Percentiles rank a stretch among this genome's conserved stretches.
phyloP scores from a whole-genome alignment of 2,888 invertebrate genomes.

The Calameuta idolon region DNA sequence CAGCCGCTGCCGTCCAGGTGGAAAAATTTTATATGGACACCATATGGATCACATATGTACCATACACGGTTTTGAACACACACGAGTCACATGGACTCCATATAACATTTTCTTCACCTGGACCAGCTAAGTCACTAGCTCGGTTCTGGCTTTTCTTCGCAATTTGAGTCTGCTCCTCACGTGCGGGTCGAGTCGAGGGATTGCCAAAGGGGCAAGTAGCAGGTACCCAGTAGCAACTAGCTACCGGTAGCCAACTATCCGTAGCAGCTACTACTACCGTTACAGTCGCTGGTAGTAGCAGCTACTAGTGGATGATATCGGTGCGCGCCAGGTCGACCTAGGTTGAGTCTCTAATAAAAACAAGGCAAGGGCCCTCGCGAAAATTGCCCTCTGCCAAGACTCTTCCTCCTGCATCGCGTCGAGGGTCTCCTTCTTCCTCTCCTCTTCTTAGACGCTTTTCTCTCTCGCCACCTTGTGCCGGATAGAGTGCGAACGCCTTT shows the following conservation, averaged over 20 bases:
- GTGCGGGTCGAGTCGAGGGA: conserved; percentile 14
- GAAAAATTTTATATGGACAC: too few relatives aligned
- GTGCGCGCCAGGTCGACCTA: conserved; percentile 1
- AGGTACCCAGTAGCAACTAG: neutral
- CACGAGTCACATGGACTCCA: too few relatives aligned
- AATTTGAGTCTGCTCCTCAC: conserved; percentile 16
- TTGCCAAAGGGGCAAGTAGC: neutral
- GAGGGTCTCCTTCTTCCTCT: conserved; percentile 21
- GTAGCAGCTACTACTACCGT: neutral
- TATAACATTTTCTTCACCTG: too few relatives aligned
- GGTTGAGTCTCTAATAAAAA: conserved; percentile 34
- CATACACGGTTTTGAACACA: too few relatives aligned
- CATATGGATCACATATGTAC: too few relatives aligned
- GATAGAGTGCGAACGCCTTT: neutral
- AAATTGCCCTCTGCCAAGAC: conserved; percentile 31
- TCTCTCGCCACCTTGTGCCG: neutral
- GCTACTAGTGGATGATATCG: neutral
- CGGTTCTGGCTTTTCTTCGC: neutral
- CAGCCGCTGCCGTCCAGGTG: neutral
- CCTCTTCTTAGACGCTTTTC: neutral
- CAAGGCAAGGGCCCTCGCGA: conserved; percentile 34
- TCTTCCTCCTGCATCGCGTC: conserved; percentile 28
- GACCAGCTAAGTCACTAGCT: neutral
- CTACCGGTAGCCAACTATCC: neutral
- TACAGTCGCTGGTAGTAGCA: neutral